Evolutionary conservation across 1,140 invertebrate genomes (phyloP), one percentile per base, ranked within the genome.

Genomic region (Trichomalopsis sarcophagae): DNA sequence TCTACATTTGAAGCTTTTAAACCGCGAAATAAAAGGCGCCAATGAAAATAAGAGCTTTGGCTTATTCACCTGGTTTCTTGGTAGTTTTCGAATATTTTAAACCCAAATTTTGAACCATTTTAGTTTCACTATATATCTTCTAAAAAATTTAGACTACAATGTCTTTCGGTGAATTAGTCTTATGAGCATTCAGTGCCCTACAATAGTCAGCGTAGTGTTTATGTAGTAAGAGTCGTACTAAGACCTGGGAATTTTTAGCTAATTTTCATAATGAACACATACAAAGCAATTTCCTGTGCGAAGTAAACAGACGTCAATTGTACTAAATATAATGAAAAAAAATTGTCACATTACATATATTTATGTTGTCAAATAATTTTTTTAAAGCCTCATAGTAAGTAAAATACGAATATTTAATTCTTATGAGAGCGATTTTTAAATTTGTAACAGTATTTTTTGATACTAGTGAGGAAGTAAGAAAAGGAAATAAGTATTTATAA

Each of bases 291-390:
- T 79, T 73, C 69, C 44, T 33, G n/a, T 33, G 44, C 1, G 40
- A 80, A 80, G 23, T 75, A 47, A 84, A 69, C 14, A 78, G 75
- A 81, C 36, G 84, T 85, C 84, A 82, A 82, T 82, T 85, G 74
- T 71, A 82, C 69, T 85, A 47, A 81, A 77, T 50, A 50, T 76
- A 82, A 80, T 62, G 50, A 68, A 21, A 76, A 82, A 85, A 84
- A 78, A 81, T 84, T 81, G 84, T 85, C 84, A 81, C 71, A 76
- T 85, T 74, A 74, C 17, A 66, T 74, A 66, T 74, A 66, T 75
- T 84, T 84, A 21, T 77, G 7, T 71, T 71, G 6, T 40, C 40
- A 30, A 73, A 33, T 55, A 7, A 10, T 79, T 62, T 77, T 36
- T 66, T 21, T 40, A 13, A 66, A 83, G 30, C 23, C 13, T 71